Base-by-base conservation (phyloP, 2,888 invertebrate genomes). In the Zaprionus obscuricornis region DNA sequence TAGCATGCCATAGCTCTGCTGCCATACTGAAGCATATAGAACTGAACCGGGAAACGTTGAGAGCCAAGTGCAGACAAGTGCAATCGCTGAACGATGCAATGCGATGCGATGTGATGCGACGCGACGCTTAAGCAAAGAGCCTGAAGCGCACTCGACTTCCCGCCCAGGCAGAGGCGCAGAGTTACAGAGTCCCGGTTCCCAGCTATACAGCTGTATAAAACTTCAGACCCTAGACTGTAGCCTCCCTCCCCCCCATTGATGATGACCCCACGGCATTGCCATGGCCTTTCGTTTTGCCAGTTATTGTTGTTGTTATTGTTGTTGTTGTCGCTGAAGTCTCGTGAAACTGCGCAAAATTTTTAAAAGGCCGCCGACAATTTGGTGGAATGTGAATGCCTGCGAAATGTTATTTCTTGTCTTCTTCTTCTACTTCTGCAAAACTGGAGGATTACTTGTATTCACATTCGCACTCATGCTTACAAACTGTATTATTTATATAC, bases 341-440 rank as follows among this genome's bases (percentile, higher is more conserved):
- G 50, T 20, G 26, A 68, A 68, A 54, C 57, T 67, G 64, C 51
- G 68, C 68, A 65, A 68, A 69, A 65, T 65, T 68, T n/a, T 51
- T 45, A 60, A 69, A 68, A 66, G 66, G 55, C 70, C 60, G 68
- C 66, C 70, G 70, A 50, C 68, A 49, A 68, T 68, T 68, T 66
- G 51, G 54, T 16, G 68, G 68, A 69, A 66, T 68, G 68, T 69
- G 68, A 69, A 55, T 68, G 66, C 20, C 27, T 56, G 49, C 36
- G 39, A 62, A 60, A 62, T 31, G 14, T 31, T 31, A 31, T 36
- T 24, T 39, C 59, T 54, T 14, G n/a, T 26, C 18, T 39, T 27
- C 34, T 26, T 60, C 20, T 3, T 31, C n/a, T 4, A 24, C 39
- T 14, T 45, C 24, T 39, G 31, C 39, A 27, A n/a, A 17, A 31